These are phyloP conservation scores for Dinocampus coccinellae DNA, from an alignment of 2,888 invertebrate genomes.

Conservation along the genomic window DNA sequence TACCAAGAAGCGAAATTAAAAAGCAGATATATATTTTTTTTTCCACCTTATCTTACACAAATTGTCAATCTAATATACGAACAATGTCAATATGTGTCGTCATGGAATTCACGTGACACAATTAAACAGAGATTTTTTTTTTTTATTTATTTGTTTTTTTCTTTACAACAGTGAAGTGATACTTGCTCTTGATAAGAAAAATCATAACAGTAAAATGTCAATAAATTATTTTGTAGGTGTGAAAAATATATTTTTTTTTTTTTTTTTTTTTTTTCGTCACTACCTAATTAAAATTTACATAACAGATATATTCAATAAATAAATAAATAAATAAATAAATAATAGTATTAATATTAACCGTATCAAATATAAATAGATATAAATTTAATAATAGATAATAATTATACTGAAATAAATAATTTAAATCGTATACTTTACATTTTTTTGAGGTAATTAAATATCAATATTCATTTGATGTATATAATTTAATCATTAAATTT, in stretches of 20 bases:
- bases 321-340: background rate
- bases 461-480: slow-evolving; percentile 14
- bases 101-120: background rate
- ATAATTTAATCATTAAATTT: slow-evolving; percentile 20
- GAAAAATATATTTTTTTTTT: background rate
- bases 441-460: background rate
- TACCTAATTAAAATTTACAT: background rate
- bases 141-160: background rate
- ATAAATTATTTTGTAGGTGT: background rate
- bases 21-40: background rate
- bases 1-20: background rate
- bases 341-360: background rate
- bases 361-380: background rate
- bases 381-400: too few relatives aligned
- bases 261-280: background rate
- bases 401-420: too few relatives aligned
- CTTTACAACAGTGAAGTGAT: background rate
- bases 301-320: background rate
- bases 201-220: background rate
- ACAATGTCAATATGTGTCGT: background rate
- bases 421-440: too few relatives aligned
- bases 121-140: background rate
- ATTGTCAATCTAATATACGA: background rate
- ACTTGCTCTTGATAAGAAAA: background rate
- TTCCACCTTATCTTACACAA: background rate